A percentile compares a stretch with the other conserved stretches of the same genome.
Evolutionary conservation across 2,888 invertebrate species (phyloP).

Genomic region (Corbicula japonica): DNA sequence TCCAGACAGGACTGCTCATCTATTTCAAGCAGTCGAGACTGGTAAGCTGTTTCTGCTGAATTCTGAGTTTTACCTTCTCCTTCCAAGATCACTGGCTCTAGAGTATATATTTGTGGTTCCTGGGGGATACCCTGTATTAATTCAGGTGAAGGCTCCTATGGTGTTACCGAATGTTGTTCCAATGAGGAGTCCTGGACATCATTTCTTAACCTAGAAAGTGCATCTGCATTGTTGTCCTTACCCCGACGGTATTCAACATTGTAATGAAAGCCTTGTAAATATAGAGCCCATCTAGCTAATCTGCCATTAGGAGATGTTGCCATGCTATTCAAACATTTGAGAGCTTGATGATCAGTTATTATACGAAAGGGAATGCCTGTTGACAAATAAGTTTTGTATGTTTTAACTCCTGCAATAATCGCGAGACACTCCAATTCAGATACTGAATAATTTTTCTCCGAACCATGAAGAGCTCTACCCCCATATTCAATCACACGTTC

Average conservation of each 20-base stretch:
- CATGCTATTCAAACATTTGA: conserved; percentile 32
- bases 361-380: conserved; percentile 50
- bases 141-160: too few species aligned
- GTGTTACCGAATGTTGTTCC: too few species aligned
- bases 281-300: conserved; percentile 48
- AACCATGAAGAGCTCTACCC: conserved; percentile 85
- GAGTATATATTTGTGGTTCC: too few species aligned
- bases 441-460: conserved; percentile 61
- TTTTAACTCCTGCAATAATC: conserved; percentile 58
- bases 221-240: conserved; percentile 41
- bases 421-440: conserved; percentile 66
- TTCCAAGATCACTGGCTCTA: too few species aligned
- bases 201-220: conserved; percentile 19
- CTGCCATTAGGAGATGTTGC: conserved; percentile 35
- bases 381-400: conserved; percentile 55
- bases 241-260: conserved; percentile 43
- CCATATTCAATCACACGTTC: conserved; percentile 63
- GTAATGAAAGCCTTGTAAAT: conserved; percentile 44
- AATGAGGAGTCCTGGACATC: neutral
- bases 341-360: conserved; percentile 64
- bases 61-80: too few species aligned
- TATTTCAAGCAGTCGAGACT: too few species aligned
- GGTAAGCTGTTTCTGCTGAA: too few species aligned
- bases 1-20: too few species aligned
- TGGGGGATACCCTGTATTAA: too few species aligned